Evolutionary conservation across 2,113 vertebrate species (phyloP).

Genomic region (Prietella phreatophila): DNA sequence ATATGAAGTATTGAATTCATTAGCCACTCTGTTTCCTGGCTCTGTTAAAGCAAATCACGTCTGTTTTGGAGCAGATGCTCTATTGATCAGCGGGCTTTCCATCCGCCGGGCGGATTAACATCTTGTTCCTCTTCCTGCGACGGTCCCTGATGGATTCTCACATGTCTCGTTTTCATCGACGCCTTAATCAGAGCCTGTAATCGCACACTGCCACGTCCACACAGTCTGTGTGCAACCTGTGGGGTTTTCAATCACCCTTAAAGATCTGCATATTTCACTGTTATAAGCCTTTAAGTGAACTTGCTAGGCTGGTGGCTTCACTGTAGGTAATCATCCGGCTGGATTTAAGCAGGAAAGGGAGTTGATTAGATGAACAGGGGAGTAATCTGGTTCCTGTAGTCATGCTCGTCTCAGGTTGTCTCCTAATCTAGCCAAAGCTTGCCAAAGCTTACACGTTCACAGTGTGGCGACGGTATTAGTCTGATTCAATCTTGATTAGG

Average conservation of each 20-base stretch:
- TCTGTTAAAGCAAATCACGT: background rate
- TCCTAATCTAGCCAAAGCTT: background rate
- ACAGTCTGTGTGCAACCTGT: background rate
- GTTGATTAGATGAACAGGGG: conserved; percentile 28
- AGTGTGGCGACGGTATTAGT: background rate
- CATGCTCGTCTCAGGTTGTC: background rate
- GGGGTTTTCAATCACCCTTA: background rate
- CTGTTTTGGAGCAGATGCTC: conserved; percentile 27
- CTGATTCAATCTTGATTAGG: background rate
- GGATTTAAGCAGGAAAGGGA: conserved; percentile 4
- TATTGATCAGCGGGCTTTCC: conserved; percentile 34
- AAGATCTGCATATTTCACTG: background rate
- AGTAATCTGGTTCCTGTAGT: conserved; percentile 23
- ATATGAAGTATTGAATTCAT: conserved; percentile 32
- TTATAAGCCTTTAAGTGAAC: background rate
- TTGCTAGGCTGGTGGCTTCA: conserved; percentile 6
- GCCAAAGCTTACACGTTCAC: background rate
- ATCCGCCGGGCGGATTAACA: conserved; percentile 37
- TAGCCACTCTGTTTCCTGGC: conserved; percentile 15
- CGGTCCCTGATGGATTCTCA: conserved; percentile 35
- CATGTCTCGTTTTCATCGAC: background rate
- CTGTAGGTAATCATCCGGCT: background rate
- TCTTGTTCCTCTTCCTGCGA: conserved; percentile 39
- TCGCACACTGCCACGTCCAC: background rate
- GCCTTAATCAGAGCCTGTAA: conserved; percentile 14